Base-by-base conservation (phyloP, 2,888 invertebrate genomes). In the Cecidostiba fungosa region DNA sequence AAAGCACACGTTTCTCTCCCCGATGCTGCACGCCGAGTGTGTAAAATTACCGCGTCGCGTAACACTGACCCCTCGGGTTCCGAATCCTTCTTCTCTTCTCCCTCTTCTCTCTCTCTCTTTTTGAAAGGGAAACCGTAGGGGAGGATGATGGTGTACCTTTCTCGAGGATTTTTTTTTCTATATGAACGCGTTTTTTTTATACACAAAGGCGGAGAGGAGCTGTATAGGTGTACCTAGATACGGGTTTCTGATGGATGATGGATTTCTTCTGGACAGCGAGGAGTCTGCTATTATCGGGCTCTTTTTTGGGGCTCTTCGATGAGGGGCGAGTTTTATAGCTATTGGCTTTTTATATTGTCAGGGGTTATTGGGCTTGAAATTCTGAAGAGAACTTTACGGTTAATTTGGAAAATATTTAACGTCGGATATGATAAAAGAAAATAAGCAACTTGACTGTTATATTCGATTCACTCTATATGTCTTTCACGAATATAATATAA, bases 101-200 rank as follows among this genome's bases (percentile, higher is more conserved):
- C 32, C n/a, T 59, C 54, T 8, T 23, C 6, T 6, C 19, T 0
- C 23, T 59, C 39, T 54, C 10, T 23, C 59, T 23, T 6, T 23
- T 2, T 39, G 36, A 83, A 62, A 72, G 70, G 59, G 70, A 77
- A 77, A 83, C 50, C 73, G 19, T 39, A 66, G 32, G 84, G 74
- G 78, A 78, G 74, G 73, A 78, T 79, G 73, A 84, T 84, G 78
- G 66, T 74, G 84, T 84, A 62, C 74, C 39, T 84, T 66, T 73
- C 26, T 29, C 12, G n/a, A 8, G 16, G 16, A 8, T 73, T 78
- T 62, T 80, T 72, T 62, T 80, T 73, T 72, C 39, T 76, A 8
- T 36, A 19, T 70, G n/a, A 36, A n/a, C 32, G 32, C 16, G 54
- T 62, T 84, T 79, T 73, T 77, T 43, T 77, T 84, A 73, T 47